Evolutionary conservation across 1,140 invertebrate species (phyloP).

Genomic region (Lineus longissimus): DNA sequence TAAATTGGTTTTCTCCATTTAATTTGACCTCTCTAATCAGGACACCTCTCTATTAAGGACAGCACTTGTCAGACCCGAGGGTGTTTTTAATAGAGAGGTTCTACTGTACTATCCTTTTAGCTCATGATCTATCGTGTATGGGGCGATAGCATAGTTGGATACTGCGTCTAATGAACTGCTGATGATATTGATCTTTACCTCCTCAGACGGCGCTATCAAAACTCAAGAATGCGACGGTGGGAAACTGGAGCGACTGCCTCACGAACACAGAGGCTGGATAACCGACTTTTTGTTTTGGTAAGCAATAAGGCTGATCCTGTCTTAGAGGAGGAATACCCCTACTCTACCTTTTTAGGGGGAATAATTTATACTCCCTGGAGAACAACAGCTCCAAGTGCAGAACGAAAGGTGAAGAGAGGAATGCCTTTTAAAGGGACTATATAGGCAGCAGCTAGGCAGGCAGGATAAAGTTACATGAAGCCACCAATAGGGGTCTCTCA

Average conservation of each 20-base stretch:
- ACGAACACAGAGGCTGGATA: slow-evolving; percentile 5
- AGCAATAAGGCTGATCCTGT: background rate
- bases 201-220: background rate
- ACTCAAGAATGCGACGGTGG: background rate
- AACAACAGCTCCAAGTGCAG: background rate
- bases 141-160: background rate
- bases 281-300: slow-evolving; percentile 4
- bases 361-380: background rate
- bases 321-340: background rate
- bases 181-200: background rate
- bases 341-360: background rate
- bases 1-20: no score
- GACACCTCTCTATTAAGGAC: no score
- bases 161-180: background rate
- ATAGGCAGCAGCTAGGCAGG: no score
- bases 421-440: no score
- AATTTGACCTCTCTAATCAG: no score
- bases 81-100: no score
- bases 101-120: no score
- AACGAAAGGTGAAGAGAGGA: background rate
- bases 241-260: background rate
- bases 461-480: no score
- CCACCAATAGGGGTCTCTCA: no score
- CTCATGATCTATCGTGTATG: no score
- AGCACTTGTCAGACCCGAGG: no score